Evolutionary conservation across 1,140 invertebrate species (phyloP).

Genomic region (Solen grandis): DNA sequence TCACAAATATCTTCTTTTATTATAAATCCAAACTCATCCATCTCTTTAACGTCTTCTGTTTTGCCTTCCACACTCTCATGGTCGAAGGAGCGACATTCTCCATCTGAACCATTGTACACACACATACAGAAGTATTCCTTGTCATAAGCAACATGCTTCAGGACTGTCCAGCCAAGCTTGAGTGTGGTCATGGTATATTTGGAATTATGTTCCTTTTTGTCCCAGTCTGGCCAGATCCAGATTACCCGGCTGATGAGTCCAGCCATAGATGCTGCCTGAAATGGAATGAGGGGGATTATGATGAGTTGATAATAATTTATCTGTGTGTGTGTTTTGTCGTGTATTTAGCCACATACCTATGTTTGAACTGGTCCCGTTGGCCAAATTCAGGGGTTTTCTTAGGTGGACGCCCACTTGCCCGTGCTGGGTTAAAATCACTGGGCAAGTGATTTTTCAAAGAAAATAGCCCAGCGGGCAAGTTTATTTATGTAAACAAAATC

Average conservation of each 20-base stretch:
- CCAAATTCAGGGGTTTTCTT: too few relatives aligned
- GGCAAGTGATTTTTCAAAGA: too few relatives aligned
- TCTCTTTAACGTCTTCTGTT: background rate
- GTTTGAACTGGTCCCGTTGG: too few relatives aligned
- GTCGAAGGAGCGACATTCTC: conserved; percentile 1
- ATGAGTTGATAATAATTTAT: too few relatives aligned
- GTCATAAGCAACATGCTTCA: background rate
- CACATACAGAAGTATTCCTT: conserved; percentile 54
- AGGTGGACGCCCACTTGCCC: too few relatives aligned
- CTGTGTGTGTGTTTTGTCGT: too few relatives aligned
- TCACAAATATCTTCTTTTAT: conserved; percentile 25
- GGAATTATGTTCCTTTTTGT: conserved; percentile 49
- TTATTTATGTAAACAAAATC: too few relatives aligned
- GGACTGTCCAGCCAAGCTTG: conserved; percentile 20
- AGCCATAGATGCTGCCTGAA: conserved; percentile 67
- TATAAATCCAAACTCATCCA: background rate
- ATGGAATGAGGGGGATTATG: too few relatives aligned
- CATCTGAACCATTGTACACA: conserved; percentile 14
- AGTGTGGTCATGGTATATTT: conserved; percentile 11
- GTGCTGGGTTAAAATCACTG: too few relatives aligned
- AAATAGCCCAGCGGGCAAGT: too few relatives aligned
- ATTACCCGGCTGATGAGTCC: conserved; percentile 68
- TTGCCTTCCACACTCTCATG: conserved; percentile 15
- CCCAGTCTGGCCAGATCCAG: conserved; percentile 74
- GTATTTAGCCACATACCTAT: too few relatives aligned